Percentiles rank a stretch among this genome's conserved stretches.
Evolutionary conservation across 2,888 invertebrate genomes (phyloP).

Genomic region (Andrena trimmerana): DNA sequence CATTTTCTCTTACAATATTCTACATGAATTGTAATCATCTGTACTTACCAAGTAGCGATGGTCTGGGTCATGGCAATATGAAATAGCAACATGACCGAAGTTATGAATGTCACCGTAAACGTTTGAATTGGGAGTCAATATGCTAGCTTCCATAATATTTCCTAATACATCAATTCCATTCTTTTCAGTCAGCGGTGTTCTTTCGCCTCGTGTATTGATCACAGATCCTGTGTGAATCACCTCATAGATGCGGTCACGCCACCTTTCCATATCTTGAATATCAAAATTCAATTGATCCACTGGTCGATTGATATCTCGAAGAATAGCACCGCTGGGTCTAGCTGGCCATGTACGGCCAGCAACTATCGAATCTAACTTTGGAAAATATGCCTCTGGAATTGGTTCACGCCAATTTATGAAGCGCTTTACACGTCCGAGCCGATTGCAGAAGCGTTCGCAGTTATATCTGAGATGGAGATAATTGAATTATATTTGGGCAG

Average conservation of each 20-base stretch:
- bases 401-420: slow-evolving; percentile 89
- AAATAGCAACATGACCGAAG: slow-evolving; percentile 92
- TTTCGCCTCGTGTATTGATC: slow-evolving; percentile 87
- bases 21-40: no score
- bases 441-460: slow-evolving; percentile 91
- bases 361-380: slow-evolving; percentile 92
- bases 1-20: no score
- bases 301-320: slow-evolving; percentile 89
- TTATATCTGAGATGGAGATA: slow-evolving; percentile 88
- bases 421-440: slow-evolving; percentile 88
- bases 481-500: slow-evolving; percentile 37
- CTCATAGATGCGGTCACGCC: slow-evolving; percentile 91
- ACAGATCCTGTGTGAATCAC: slow-evolving; percentile 89
- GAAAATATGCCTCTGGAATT: slow-evolving; percentile 93
- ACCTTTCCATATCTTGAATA: slow-evolving; percentile 90
- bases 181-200: slow-evolving; percentile 87
- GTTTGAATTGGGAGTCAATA: slow-evolving; percentile 89
- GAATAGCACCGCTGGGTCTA: slow-evolving; percentile 87
- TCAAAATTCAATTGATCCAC: slow-evolving; percentile 89
- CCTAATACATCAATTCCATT: slow-evolving; percentile 92
- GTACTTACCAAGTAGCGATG: slow-evolving; percentile 88
- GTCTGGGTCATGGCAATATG: slow-evolving; percentile 93
- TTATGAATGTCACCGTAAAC: slow-evolving; percentile 94
- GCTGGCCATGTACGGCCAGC: slow-evolving; percentile 92
- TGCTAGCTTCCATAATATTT: slow-evolving; percentile 91